phyloP scores from a whole-genome alignment of 2,888 invertebrate genomes.

The Parthenolecanium corni region DNA sequence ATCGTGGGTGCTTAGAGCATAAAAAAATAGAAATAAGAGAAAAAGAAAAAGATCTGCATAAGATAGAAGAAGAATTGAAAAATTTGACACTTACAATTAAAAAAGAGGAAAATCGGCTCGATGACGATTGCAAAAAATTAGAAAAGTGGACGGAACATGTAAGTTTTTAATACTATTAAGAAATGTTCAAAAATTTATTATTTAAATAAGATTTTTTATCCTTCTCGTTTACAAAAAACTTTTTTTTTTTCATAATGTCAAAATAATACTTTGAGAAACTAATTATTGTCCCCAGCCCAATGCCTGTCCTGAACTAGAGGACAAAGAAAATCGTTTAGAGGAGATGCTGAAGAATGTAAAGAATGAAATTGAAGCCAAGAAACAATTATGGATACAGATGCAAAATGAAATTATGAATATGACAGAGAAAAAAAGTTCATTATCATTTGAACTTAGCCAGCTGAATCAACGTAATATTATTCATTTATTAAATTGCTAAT shows the following conservation, averaged over 20 bases:
- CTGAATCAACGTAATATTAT: conserved; percentile 53
- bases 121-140: background rate
- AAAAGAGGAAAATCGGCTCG: conserved; percentile 1
- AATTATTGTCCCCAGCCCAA: background rate
- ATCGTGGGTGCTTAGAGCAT: background rate
- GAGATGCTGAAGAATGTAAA: conserved; percentile 46
- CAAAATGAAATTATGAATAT: conserved; percentile 60
- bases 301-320: background rate
- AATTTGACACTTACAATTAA: background rate
- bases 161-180: background rate
- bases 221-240: no score
- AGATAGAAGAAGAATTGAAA: background rate
- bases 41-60: background rate
- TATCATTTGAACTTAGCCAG: conserved; percentile 56
- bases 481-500: background rate
- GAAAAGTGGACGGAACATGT: background rate
- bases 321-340: conserved; percentile 38
- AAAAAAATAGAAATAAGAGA: background rate
- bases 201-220: no score
- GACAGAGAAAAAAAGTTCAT: conserved; percentile 54
- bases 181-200: background rate
- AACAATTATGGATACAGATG: conserved; percentile 64
- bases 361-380: conserved; percentile 50
- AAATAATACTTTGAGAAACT: background rate
- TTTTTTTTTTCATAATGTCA: no score